Conservation (phyloP, 2,888 invertebrate species). For the Nymphalis polychloros region DNA sequence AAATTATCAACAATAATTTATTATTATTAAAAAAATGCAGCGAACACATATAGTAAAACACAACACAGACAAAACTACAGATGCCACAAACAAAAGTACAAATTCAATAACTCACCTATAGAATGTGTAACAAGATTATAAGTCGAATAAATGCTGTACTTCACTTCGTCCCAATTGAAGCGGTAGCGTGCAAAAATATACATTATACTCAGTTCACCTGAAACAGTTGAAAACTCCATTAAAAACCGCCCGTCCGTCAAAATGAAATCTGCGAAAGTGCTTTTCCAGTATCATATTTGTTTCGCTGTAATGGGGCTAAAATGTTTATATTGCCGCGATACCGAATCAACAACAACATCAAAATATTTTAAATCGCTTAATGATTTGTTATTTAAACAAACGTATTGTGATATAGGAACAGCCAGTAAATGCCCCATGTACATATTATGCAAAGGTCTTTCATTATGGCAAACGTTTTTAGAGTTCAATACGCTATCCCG, state of each 20-base stretch:
- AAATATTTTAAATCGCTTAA: constrained; percentile 8
- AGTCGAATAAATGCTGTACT: constrained; percentile 73
- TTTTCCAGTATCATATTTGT: constrained; percentile 35
- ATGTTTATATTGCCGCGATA: constrained; percentile 20
- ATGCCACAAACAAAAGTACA: too few relatives aligned
- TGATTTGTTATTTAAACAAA: too few relatives aligned
- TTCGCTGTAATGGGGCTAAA: constrained; percentile 32
- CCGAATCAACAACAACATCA: constrained; percentile 30
- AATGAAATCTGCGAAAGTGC: constrained; percentile 33
- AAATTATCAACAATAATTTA: too few relatives aligned
- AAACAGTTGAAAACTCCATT: constrained; percentile 34
- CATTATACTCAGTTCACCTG: constrained; percentile 72
- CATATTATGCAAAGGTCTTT: too few relatives aligned
- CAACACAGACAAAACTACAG: too few relatives aligned
- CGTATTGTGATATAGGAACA: too few relatives aligned
- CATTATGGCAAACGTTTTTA: too few relatives aligned
- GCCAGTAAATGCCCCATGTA: too few relatives aligned
- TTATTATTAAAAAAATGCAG: too few relatives aligned
- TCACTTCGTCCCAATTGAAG: constrained; percentile 79
- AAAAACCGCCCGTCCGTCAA: constrained; percentile 33
- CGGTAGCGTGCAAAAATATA: constrained; percentile 75
- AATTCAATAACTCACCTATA: constrained; percentile 58
- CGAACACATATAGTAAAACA: too few relatives aligned
- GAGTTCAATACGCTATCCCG: too few relatives aligned
- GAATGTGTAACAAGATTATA: constrained; percentile 70